Base-by-base conservation (phyloP, 2,888 invertebrate genomes). In the Macrophya alboannulata region DNA sequence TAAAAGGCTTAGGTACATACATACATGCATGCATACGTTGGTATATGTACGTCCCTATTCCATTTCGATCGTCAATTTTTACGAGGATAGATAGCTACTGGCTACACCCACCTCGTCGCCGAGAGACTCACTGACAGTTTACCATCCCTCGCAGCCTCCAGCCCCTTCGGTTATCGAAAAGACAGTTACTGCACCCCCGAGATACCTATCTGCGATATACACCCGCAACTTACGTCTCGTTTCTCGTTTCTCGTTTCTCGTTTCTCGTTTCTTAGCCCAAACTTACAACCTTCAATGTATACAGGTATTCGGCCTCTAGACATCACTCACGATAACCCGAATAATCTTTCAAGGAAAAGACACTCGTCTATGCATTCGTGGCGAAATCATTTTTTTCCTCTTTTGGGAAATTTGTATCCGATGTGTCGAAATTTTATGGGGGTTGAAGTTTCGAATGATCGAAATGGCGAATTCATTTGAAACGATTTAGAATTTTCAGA, bases 31-130 rank as follows among this genome's bases (percentile, higher is more conserved):
- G 4, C 12, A 31, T 31, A 31, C 31, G 3, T 31, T 2, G 1
- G 31, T 31, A 31, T 31, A 31, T 31, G 82, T 81, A 81, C 21
- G 59, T 81, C 48, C 68, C 68, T 31, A 17, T 40, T 17, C 48
- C 83, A 25, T 68, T 65, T 71, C 31, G 83, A 83, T 85, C 85
- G 85, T 85, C 85, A 85, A 85, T 85, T 85, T 85, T 85, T 85
- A 85, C 71, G 85, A 85, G 85, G 82, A 81, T 25, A 85, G 85
- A 85, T 85, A 85, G 68, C 31, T 65, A 37, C 45, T 17, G 45
- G 37, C 51, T 40, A 81, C 40, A 40, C 43, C 15, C 45, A 81
- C 59, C 59, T 48, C 59, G 10, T 21, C 59, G 37, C 40, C 76
- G 15, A 65, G 65, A 62, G 65, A 79, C 85, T 65, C 77, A 37